phyloP scores from a whole-genome alignment of 2,797 vertebrate genomes.

The Mus spretus region DNA sequence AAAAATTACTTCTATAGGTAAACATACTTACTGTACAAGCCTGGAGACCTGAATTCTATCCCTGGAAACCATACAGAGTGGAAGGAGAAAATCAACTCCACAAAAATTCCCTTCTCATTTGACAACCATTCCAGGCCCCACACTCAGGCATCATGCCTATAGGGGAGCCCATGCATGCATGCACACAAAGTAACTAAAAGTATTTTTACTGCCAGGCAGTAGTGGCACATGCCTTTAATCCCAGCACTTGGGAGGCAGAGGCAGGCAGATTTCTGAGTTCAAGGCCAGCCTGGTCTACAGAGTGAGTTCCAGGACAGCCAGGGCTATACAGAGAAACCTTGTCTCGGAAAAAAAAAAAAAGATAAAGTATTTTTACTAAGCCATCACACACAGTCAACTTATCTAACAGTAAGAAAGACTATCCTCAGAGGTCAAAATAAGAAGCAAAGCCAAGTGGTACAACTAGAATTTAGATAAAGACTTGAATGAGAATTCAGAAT shows the following conservation, averaged over 20 bases:
- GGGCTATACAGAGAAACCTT: too few species aligned
- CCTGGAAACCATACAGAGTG: background rate
- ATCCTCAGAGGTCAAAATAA: conserved; percentile 43
- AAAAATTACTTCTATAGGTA: background rate
- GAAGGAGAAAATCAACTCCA: background rate
- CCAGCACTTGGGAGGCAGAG: too few species aligned
- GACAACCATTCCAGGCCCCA: background rate
- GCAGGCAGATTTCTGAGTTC: too few species aligned
- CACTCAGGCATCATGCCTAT: background rate
- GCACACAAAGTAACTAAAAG: background rate
- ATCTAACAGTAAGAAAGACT: background rate
- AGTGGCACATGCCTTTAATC: too few species aligned
- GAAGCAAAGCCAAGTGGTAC: conserved; percentile 36
- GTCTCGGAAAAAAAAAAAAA: too few species aligned
- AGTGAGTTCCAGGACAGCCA: too few species aligned
- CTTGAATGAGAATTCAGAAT: conserved; percentile 64
- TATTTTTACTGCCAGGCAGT: background rate
- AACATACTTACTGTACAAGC: background rate
- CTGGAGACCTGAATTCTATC: background rate
- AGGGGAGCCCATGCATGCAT: background rate
- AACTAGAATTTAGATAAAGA: conserved; percentile 68
- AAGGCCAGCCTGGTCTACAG: too few species aligned
- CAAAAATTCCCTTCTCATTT: background rate
- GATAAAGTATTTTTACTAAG: background rate
- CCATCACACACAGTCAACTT: conserved; percentile 21